These are phyloP conservation scores for Echiichthys vipera DNA, from an alignment of 2,797 vertebrate species.

Conservation along the genomic window DNA sequence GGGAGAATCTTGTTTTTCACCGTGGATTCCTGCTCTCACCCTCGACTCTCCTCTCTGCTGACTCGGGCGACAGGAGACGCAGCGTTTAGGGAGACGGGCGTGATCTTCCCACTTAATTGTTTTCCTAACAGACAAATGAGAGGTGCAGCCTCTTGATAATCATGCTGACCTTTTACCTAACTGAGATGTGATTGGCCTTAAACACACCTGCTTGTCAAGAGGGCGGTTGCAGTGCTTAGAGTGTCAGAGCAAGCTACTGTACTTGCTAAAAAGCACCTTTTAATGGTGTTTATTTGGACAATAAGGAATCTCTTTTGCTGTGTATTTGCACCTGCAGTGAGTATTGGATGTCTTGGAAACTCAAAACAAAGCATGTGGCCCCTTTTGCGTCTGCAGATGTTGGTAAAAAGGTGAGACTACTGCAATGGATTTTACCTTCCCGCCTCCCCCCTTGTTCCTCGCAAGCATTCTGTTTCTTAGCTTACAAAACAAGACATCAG, in stretches of 20 bases:
- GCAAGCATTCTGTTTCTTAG: constrained; percentile 48
- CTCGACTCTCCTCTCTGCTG: constrained; percentile 56
- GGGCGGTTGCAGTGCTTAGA: neutral
- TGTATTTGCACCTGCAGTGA: constrained; percentile 79
- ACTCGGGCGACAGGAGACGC: constrained; percentile 60
- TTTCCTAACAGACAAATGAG: constrained; percentile 67
- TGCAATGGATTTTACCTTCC: constrained; percentile 27
- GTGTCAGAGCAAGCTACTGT: neutral
- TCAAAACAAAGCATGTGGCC: constrained; percentile 79
- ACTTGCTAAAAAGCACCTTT: constrained; percentile 14
- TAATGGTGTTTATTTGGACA: constrained; percentile 55
- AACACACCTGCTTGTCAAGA: neutral
- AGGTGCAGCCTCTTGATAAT: constrained; percentile 47
- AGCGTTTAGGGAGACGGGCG: constrained; percentile 39
- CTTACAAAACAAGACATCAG: constrained; percentile 73
- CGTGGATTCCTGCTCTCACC: constrained; percentile 18
- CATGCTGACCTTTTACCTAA: constrained; percentile 43
- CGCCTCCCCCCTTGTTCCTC: neutral
- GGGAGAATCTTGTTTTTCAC: constrained; percentile 51
- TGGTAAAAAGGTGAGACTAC: constrained; percentile 28
- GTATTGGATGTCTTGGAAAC: constrained; percentile 80
- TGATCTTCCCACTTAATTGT: constrained; percentile 70
- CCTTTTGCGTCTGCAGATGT: constrained; percentile 59
- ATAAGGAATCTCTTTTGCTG: constrained; percentile 21
- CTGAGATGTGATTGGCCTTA: neutral